Evolutionary conservation across 2,113 vertebrate species (phyloP).

Genomic region (Sapayoa aenigma): DNA sequence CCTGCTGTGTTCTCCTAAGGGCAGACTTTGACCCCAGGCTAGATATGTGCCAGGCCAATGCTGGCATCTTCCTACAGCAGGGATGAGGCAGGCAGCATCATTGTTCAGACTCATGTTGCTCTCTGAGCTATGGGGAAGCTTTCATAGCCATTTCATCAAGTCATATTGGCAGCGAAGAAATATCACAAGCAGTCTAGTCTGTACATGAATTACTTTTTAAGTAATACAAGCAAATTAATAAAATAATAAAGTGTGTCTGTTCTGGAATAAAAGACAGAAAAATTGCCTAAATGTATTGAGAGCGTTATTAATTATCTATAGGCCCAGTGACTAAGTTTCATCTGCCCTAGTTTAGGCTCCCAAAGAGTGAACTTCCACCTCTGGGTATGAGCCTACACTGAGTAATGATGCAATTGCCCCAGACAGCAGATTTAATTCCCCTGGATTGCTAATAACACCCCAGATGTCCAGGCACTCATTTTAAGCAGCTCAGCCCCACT

Average conservation of each 20-base stretch:
- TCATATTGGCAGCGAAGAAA: background rate
- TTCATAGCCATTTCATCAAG: background rate
- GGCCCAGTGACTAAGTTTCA: background rate
- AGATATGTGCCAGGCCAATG: background rate
- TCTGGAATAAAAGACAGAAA: background rate
- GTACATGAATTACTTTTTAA: background rate
- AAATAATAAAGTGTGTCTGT: background rate
- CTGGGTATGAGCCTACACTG: background rate
- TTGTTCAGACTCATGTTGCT: rapidly evolving
- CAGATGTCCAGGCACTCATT: background rate
- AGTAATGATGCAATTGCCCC: background rate
- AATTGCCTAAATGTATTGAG: background rate
- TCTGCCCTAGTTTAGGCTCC: background rate
- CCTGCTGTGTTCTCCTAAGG: background rate
- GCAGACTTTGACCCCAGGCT: background rate
- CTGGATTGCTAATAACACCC: background rate
- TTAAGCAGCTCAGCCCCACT: background rate
- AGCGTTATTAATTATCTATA: background rate
- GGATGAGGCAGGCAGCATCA: background rate
- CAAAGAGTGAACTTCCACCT: background rate
- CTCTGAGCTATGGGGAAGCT: background rate
- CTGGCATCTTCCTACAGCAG: rapidly evolving
- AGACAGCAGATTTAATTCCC: background rate
- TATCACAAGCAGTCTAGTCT: background rate
- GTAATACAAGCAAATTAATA: background rate